Evolutionary conservation across 2,888 invertebrate species (phyloP), one percentile per base, ranked within the genome.

Genomic region (Drosophila recens): DNA sequence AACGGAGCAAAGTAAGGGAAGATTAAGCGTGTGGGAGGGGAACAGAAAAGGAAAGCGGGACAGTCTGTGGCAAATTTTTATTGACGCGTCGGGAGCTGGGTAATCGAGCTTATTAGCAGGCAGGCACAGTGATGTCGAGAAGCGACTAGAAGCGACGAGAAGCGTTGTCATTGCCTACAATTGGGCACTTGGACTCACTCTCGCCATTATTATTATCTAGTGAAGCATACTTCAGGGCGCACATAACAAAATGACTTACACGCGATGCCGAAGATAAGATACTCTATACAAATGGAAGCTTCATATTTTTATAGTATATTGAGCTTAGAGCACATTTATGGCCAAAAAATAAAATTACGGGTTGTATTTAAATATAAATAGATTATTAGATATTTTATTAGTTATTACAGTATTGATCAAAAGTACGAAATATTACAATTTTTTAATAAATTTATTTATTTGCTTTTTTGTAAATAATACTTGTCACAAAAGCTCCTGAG

Each of bases 101-200:
- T 84, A 84, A 82, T 86, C 82, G 72, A 80, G 87, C 79, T 84
- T 82, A 78, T 87, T 85, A 88, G 64, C 74, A 63, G 15, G 61
- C 58, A 59, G 15, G 61, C 58, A 57, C 43, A 65, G 38, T 38
- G 53, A 54, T 54, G 36, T 38, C 17, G 48, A 49, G 3, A 20
- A 40, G 57, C 62, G 38, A 42, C 20, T 33, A 49, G 8, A 33
- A 33, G 62, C 70, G 40, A 45, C 42, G 40, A 9, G 17, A 34
- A 30, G 56, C 33, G 49, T 23, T 67, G 59, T 52, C 64, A 46
- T 45, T 53, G 53, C 52, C 56, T 43, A 34, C 51, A 64, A 57
- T 63, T 54, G 11, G 53, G 48, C 63, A 72, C 52, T 79, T 62
- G 49, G 49, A 40, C 36, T 57, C 30, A 15, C 59, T 40, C 36